phyloP scores from a whole-genome alignment of 1,140 invertebrate genomes.

The Plectrocnemia conspersa region DNA sequence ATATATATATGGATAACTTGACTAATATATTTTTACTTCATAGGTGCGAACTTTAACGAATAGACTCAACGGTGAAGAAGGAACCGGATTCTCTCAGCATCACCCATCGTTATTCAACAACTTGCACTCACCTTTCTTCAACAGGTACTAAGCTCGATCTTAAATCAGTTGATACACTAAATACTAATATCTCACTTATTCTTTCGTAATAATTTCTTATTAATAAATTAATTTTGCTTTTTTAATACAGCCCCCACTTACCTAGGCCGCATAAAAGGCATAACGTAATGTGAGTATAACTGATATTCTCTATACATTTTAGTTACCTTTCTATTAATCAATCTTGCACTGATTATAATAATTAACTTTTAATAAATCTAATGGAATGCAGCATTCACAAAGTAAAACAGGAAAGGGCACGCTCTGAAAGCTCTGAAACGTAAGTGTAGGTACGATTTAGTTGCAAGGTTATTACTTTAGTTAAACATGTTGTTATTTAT shows the following conservation, averaged over 20 bases:
- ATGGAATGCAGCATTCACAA: constrained; percentile 30
- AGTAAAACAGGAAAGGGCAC: constrained; percentile 23
- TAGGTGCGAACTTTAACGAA: constrained; percentile 79
- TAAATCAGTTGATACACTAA: not conserved
- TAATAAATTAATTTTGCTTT: constrained; percentile 14
- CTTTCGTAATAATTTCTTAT: not conserved
- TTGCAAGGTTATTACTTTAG: not conserved
- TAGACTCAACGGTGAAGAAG: constrained; percentile 77
- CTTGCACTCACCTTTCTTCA: constrained; percentile 49
- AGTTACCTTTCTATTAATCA: constrained; percentile 1
- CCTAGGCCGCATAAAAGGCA: constrained; percentile 44
- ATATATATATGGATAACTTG: not conserved
- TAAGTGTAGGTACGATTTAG: constrained; percentile 32
- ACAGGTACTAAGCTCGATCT: constrained; percentile 41
- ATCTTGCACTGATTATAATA: no score
- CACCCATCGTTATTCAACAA: constrained; percentile 49
- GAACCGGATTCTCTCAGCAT: constrained; percentile 53
- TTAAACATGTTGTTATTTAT: constrained; percentile 9
- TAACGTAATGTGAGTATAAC: constrained; percentile 46
- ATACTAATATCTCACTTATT: constrained; percentile 6
- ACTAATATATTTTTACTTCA: constrained; percentile 32
- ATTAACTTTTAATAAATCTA: constrained; percentile 6
- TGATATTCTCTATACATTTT: constrained; percentile 6
- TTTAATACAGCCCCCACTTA: constrained; percentile 47
- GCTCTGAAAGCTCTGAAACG: constrained; percentile 34